Percentiles rank a stretch among this genome's conserved stretches.
These are phyloP conservation scores for Unio pictorum DNA, from an alignment of 2,888 invertebrate genomes.

Conservation along the genomic window DNA sequence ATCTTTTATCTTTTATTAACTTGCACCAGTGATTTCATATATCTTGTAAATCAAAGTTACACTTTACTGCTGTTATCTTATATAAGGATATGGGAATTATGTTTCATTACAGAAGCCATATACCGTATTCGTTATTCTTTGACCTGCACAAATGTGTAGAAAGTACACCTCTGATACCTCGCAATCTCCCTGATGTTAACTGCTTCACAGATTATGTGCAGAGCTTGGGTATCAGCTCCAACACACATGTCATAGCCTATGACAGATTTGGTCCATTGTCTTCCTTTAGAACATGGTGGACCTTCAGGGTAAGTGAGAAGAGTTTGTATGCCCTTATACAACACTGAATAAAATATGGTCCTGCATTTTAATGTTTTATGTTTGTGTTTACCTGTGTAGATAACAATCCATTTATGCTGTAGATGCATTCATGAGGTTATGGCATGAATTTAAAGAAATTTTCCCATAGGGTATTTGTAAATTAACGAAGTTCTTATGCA, in stretches of 20 bases:
- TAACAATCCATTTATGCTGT: too few relatives aligned
- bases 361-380: too few relatives aligned
- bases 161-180: conserved; percentile 32
- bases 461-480: too few relatives aligned
- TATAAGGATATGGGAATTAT: background rate
- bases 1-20: background rate
- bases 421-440: too few relatives aligned
- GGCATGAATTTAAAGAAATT: too few relatives aligned
- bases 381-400: too few relatives aligned
- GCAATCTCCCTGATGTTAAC: conserved; percentile 44
- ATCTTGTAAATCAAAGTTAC: too few relatives aligned
- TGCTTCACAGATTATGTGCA: conserved; percentile 51
- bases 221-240: conserved; percentile 40
- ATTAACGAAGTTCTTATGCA: too few relatives aligned
- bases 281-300: conserved; percentile 53
- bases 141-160: conserved; percentile 41
- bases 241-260: conserved; percentile 55
- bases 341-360: too few relatives aligned
- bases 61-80: too few relatives aligned
- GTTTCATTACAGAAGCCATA: conserved; percentile 43
- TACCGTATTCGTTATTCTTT: conserved; percentile 50
- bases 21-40: background rate
- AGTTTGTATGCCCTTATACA: too few relatives aligned
- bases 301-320: conserved; percentile 48
- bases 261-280: conserved; percentile 47